Percentiles rank a stretch among this genome's conserved stretches.
These are phyloP conservation scores for Sesia apiformis DNA, from an alignment of 2,888 invertebrate genomes.

Conservation along the genomic window DNA sequence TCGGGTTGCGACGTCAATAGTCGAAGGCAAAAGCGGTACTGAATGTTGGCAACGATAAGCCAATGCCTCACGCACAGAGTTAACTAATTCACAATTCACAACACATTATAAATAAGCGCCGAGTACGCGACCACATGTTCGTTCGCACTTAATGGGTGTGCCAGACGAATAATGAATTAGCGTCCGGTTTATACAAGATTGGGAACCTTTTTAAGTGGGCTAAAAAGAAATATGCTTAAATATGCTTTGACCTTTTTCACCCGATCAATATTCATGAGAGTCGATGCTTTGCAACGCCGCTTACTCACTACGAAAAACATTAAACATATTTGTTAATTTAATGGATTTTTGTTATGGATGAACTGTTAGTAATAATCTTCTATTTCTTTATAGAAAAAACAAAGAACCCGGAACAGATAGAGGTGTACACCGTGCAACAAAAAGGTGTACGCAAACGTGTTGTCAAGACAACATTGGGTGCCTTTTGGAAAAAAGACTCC, in stretches of 20 bases:
- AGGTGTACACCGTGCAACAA: slow-evolving; percentile 77
- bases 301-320: no score
- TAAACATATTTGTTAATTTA: no score
- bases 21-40: slow-evolving; percentile 23
- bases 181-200: neutral
- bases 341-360: neutral
- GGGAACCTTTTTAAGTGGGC: no score
- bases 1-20: slow-evolving; percentile 19
- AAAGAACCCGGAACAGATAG: slow-evolving; percentile 82
- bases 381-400: slow-evolving; percentile 75
- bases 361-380: neutral
- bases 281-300: no score
- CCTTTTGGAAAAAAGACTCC: slow-evolving; percentile 81
- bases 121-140: slow-evolving; percentile 16
- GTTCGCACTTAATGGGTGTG: slow-evolving; percentile 23
- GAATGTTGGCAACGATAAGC: slow-evolving; percentile 14
- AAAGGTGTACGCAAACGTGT: slow-evolving; percentile 77
- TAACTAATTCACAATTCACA: neutral
- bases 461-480: slow-evolving; percentile 74
- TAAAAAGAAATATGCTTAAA: no score
- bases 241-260: no score
- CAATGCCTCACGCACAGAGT: neutral
- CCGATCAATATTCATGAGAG: no score
- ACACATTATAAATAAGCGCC: neutral
- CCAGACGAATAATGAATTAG: slow-evolving; percentile 19